phyloP scores from a whole-genome alignment of 2,888 invertebrate genomes.

The Hylaea fasciaria region DNA sequence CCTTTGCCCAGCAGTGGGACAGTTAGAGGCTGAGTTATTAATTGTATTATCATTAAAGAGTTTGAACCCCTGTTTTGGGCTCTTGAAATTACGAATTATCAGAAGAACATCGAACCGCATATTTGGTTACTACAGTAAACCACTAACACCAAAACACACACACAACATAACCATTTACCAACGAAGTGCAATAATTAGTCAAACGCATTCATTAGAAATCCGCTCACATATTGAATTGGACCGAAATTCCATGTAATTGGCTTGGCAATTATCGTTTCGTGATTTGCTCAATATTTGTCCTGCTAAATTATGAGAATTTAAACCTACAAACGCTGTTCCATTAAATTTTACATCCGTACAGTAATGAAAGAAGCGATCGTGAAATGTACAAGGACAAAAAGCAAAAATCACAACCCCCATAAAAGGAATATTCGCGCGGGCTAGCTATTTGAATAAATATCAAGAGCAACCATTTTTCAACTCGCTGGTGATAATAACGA shows the following conservation, averaged over 20 bases:
- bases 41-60: too few species aligned
- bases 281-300: constrained; percentile 20
- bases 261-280: constrained; percentile 23
- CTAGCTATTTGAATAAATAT: constrained; percentile 79
- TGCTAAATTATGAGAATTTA: constrained; percentile 11
- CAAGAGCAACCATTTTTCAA: constrained; percentile 77
- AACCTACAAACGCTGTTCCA: constrained; percentile 8
- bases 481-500: constrained; percentile 79
- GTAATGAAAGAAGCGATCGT: constrained; percentile 44
- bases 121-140: too few species aligned
- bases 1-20: too few species aligned
- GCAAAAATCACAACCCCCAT: constrained; percentile 60
- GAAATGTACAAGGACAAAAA: constrained; percentile 49
- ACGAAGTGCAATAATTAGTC: constrained; percentile 17
- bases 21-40: too few species aligned
- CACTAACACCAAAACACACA: too few species aligned
- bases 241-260: constrained; percentile 27
- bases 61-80: too few species aligned
- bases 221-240: constrained; percentile 22
- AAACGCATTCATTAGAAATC: constrained; percentile 24
- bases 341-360: constrained; percentile 40
- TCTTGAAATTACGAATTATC: too few species aligned
- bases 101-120: too few species aligned
- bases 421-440: constrained; percentile 65
- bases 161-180: background rate